These are phyloP conservation scores for Nyctereutes procyonoides DNA, from an alignment of 2,113 vertebrate genomes.

Conservation along the genomic window DNA sequence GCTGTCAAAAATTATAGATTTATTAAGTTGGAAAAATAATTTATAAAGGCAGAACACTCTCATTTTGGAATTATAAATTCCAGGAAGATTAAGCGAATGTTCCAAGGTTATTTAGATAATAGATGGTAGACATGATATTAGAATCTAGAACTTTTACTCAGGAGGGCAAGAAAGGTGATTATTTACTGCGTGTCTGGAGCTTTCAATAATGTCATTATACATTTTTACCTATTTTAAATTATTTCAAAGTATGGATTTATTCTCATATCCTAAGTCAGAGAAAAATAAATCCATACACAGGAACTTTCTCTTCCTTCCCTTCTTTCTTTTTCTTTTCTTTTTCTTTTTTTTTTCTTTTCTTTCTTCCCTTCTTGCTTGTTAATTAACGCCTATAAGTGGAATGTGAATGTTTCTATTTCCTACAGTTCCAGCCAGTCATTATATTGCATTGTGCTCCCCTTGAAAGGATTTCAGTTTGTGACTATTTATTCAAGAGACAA, in stretches of 20 bases:
- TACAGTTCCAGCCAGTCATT: not conserved
- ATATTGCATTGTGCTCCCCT: not conserved
- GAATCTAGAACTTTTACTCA: not conserved
- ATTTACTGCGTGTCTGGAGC: not conserved
- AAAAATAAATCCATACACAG: not conserved
- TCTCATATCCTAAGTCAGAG: not conserved
- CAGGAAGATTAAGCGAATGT: not conserved
- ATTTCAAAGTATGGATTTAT: not conserved
- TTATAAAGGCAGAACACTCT: not conserved
- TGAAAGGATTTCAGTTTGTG: not conserved
- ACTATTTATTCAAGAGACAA: not conserved
- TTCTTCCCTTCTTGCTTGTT: not conserved
- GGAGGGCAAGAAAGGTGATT: not conserved
- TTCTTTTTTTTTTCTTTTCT: not conserved
- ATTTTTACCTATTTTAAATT: not conserved
- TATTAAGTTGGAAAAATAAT: constrained; percentile 5
- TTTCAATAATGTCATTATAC: not conserved
- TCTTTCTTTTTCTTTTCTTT: not conserved
- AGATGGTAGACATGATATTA: not conserved
- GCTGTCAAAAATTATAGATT: constrained; percentile 34
- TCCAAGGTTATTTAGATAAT: not conserved
- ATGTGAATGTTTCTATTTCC: not conserved
- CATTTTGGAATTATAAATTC: not conserved
- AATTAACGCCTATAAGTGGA: not conserved
- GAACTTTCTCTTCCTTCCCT: not conserved